Percentiles rank a stretch among this genome's conserved stretches.
Evolutionary conservation across 1,140 invertebrate species (phyloP).

Genomic region (Diachasma alloeum): DNA sequence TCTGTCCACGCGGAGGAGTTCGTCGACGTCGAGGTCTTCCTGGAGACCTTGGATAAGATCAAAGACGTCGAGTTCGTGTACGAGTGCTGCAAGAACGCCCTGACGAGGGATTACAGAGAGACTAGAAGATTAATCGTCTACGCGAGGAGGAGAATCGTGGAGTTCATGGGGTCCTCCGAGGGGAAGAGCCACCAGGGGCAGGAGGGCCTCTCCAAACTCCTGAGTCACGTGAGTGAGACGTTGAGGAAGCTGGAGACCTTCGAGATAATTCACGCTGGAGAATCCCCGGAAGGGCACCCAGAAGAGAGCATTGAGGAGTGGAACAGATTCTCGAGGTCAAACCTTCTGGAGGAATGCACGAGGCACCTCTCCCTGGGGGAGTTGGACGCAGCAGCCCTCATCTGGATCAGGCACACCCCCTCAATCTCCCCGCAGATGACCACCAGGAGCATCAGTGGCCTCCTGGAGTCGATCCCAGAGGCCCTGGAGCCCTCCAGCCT

Average conservation of each 20-base stretch:
- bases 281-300: neutral
- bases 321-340: conserved; percentile 47
- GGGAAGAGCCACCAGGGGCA: conserved; percentile 14
- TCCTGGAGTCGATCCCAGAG: conserved; percentile 44
- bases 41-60: conserved; percentile 48
- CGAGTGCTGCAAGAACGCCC: conserved; percentile 55
- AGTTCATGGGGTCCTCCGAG: conserved; percentile 37
- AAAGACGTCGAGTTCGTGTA: conserved; percentile 51
- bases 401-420: conserved; percentile 52
- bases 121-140: conserved; percentile 49
- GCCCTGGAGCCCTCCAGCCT: conserved; percentile 30
- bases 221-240: conserved; percentile 41
- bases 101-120: conserved; percentile 45
- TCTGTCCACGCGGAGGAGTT: conserved; percentile 36
- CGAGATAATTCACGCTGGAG: conserved; percentile 41
- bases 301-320: conserved; percentile 42
- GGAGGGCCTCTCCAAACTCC: conserved; percentile 20
- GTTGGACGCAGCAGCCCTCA: conserved; percentile 52
- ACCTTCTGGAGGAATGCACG: conserved; percentile 50
- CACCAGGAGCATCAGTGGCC: conserved; percentile 33
- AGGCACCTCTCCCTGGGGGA: conserved; percentile 45
- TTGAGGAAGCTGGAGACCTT: conserved; percentile 53
- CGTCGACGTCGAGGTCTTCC: conserved; percentile 36
- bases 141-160: conserved; percentile 44
- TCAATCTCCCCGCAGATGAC: conserved; percentile 32